Conservation (phyloP, 2,888 invertebrate genomes). For the Platycheirus rosarum region DNA sequence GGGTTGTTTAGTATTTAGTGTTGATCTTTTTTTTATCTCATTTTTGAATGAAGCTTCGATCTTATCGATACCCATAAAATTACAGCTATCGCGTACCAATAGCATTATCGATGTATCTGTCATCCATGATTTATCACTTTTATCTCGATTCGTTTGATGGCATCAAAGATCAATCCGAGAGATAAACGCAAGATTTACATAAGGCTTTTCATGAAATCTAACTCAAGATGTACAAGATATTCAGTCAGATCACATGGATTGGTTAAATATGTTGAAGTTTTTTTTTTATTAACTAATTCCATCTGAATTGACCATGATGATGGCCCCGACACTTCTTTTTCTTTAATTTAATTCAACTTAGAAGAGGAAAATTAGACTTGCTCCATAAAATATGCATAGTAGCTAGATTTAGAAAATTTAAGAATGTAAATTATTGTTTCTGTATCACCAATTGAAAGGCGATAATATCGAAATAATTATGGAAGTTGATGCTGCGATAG, state of each 20-base stretch:
- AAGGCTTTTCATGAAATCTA: conserved; percentile 19
- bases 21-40: conserved; percentile 3
- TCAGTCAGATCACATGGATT: conserved; percentile 2
- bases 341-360: neutral
- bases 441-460: conserved; percentile 9
- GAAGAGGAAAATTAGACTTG: conserved; percentile 1
- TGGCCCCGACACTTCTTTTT: neutral
- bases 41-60: conserved; percentile 31
- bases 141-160: conserved; percentile 51
- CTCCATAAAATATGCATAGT: neutral
- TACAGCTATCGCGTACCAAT: conserved; percentile 22
- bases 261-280: neutral
- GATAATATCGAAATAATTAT: conserved; percentile 13
- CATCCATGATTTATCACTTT: conserved; percentile 55
- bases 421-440: conserved; percentile 9
- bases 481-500: neutral
- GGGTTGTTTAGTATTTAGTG: conserved; percentile 8
- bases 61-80: conserved; percentile 32
- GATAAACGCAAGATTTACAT: conserved; percentile 47
- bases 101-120: conserved; percentile 26
- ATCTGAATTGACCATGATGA: neutral
- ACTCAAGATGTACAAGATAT: conserved; percentile 6
- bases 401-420: neutral
- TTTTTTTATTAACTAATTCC: neutral
- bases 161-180: conserved; percentile 40